Percentiles rank a stretch among this genome's conserved stretches.
Conservation (phyloP, 2,888 invertebrate species). For the Liopterus haemorrhoidalis region DNA sequence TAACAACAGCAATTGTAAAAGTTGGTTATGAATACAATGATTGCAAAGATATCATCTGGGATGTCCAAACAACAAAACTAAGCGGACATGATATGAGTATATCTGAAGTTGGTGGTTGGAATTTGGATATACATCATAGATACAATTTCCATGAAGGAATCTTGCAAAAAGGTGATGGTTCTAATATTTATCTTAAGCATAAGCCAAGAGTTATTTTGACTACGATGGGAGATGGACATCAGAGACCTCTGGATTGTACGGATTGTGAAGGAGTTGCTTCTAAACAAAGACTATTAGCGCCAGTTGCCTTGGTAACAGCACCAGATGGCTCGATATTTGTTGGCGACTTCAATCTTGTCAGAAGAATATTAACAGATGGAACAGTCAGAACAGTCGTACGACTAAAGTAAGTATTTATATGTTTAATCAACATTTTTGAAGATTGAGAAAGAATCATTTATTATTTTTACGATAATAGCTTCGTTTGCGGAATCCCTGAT, state of each 20-base stretch:
- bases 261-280: slow-evolving; percentile 76
- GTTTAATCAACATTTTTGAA: neutral
- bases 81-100: slow-evolving; percentile 96
- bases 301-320: slow-evolving; percentile 85
- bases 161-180: slow-evolving; percentile 94
- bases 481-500: too few species aligned
- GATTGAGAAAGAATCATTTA: too few species aligned
- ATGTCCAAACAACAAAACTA: slow-evolving; percentile 88
- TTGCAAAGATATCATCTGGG: slow-evolving; percentile 92
- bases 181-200: slow-evolving; percentile 89
- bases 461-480: too few species aligned
- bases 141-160: slow-evolving; percentile 98
- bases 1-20: slow-evolving; percentile 88
- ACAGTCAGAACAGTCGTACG: slow-evolving; percentile 72
- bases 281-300: slow-evolving; percentile 79
- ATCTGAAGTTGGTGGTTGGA: slow-evolving; percentile 96
- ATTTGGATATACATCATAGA: slow-evolving; percentile 93
- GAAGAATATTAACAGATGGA: slow-evolving; percentile 81
- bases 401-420: slow-evolving; percentile 61
- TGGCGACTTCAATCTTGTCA: slow-evolving; percentile 90
- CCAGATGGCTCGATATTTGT: slow-evolving; percentile 92
- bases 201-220: slow-evolving; percentile 87
- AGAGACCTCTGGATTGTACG: slow-evolving; percentile 76
- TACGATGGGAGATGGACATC: slow-evolving; percentile 86
- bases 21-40: slow-evolving; percentile 95